Conservation (phyloP, 1,140 invertebrate genomes). For the Eciton burchellii region DNA sequence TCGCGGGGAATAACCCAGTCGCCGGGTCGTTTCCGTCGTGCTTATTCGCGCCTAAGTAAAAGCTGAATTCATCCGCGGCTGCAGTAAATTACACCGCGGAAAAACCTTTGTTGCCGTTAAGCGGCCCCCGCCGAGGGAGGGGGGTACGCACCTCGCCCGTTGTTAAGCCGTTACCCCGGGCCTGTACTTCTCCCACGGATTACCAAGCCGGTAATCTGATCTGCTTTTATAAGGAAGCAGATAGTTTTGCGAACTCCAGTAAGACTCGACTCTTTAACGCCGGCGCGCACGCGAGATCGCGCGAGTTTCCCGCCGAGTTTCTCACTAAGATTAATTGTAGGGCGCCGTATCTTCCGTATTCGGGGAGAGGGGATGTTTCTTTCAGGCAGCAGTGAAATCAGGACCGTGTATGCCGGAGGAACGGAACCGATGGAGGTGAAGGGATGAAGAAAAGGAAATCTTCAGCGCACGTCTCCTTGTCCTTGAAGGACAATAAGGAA, state of each 20-base stretch:
- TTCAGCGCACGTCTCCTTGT: too few species aligned
- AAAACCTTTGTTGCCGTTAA: conserved; percentile 13
- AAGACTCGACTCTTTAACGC: conserved; percentile 22
- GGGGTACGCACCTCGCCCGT: not conserved
- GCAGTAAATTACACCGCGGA: conserved; percentile 44
- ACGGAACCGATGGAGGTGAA: not conserved
- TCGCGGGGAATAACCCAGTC: conserved; percentile 40
- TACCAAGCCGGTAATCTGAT: conserved; percentile 10
- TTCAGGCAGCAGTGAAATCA: not conserved
- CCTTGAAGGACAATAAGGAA: too few species aligned
- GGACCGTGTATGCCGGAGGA: not conserved
- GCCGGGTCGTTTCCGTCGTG: conserved; percentile 16
- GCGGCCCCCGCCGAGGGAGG: conserved; percentile 30
- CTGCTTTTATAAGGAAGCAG: conserved; percentile 37
- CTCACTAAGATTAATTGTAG: not conserved
- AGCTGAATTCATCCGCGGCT: conserved; percentile 26
- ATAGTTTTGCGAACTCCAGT: not conserved
- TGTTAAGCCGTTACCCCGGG: conserved; percentile 12
- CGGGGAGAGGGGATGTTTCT: not conserved
- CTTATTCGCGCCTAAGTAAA: conserved; percentile 54
- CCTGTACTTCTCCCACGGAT: conserved; percentile 8
- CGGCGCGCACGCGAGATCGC: not conserved
- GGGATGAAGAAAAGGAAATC: too few species aligned
- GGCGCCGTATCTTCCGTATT: not conserved
- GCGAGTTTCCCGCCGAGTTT: not conserved